Conservation (phyloP, 2,888 invertebrate species). For the Sialis lutaria region DNA sequence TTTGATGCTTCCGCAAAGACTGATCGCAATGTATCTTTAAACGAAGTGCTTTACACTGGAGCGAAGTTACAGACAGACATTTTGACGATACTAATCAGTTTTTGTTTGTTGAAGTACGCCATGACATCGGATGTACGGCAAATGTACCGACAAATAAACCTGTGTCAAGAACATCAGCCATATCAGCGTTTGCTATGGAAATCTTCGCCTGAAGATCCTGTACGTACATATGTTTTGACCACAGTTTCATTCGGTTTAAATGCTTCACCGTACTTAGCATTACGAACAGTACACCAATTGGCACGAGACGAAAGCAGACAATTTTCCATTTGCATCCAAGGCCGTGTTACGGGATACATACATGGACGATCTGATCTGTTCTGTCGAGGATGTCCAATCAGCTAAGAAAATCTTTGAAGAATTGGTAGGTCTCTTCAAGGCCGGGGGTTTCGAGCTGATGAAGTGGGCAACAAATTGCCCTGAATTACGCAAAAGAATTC, state of each 20-base stretch:
- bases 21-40: neutral
- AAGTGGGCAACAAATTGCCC: slow-evolving; percentile 3
- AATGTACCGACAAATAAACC: too few relatives aligned
- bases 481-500: too few relatives aligned
- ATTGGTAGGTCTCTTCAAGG: neutral
- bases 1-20: neutral
- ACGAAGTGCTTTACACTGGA: neutral
- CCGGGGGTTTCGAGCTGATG: slow-evolving; percentile 4
- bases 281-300: slow-evolving; percentile 6
- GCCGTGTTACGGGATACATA: slow-evolving; percentile 9
- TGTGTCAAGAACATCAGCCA: too few relatives aligned
- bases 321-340: slow-evolving; percentile 7
- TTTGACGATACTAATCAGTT: neutral
- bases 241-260: too few relatives aligned
- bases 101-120: neutral
- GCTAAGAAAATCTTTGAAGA: slow-evolving; percentile 4
- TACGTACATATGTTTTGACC: too few relatives aligned
- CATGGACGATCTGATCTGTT: slow-evolving; percentile 11
- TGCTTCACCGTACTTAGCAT: slow-evolving; percentile 7
- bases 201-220: too few relatives aligned
- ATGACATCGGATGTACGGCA: neutral
- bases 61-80: neutral
- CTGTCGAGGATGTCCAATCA: slow-evolving; percentile 3
- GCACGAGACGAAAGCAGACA: slow-evolving; percentile 5
- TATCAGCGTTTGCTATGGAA: too few relatives aligned